A percentile compares a stretch with the other conserved stretches of the same genome.
phyloP scores from a whole-genome alignment of 2,888 invertebrate genomes.

The Melinopterus prodromus region DNA sequence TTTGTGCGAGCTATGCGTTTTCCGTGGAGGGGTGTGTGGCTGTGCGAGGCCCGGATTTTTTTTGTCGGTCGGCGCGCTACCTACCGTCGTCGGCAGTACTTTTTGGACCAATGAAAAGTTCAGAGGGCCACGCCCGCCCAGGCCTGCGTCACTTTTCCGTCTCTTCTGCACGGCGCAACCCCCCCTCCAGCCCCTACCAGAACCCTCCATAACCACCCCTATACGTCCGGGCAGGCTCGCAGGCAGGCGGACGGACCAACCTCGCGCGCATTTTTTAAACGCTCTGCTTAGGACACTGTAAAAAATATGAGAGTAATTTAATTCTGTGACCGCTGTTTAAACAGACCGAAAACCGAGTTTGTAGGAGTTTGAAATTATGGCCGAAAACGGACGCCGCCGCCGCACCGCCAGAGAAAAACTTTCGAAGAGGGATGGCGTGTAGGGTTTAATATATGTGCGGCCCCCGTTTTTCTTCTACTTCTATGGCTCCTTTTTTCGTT shows the following conservation, averaged over 20 bases:
- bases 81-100: slow-evolving; percentile 39
- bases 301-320: slow-evolving; percentile 61
- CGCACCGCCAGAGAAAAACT: neutral
- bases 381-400: slow-evolving; percentile 31
- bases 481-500: too few species aligned
- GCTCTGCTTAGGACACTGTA: slow-evolving; percentile 56
- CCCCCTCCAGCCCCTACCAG: slow-evolving; percentile 21
- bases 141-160: slow-evolving; percentile 53
- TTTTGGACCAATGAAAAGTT: slow-evolving; percentile 60
- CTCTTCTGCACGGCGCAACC: slow-evolving; percentile 31
- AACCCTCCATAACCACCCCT: slow-evolving; percentile 20
- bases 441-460: neutral
- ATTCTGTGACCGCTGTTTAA: slow-evolving; percentile 58
- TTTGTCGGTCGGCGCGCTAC: slow-evolving; percentile 45
- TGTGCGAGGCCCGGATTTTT: slow-evolving; percentile 52
- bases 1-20: slow-evolving; percentile 57
- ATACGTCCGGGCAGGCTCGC: slow-evolving; percentile 9
- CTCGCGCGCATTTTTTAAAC: slow-evolving; percentile 43
- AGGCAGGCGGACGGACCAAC: slow-evolving; percentile 9
- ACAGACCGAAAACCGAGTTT: slow-evolving; percentile 58
- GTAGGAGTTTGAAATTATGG: slow-evolving; percentile 48
- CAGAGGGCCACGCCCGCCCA: slow-evolving; percentile 54
- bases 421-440: neutral
- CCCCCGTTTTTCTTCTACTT: neutral
- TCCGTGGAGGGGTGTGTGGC: slow-evolving; percentile 43